Evolutionary conservation across 92 coral and sea anemone genomes (phyloP), one percentile per base, ranked within the genome.

Genomic region (Nematostella vectensis): DNA sequence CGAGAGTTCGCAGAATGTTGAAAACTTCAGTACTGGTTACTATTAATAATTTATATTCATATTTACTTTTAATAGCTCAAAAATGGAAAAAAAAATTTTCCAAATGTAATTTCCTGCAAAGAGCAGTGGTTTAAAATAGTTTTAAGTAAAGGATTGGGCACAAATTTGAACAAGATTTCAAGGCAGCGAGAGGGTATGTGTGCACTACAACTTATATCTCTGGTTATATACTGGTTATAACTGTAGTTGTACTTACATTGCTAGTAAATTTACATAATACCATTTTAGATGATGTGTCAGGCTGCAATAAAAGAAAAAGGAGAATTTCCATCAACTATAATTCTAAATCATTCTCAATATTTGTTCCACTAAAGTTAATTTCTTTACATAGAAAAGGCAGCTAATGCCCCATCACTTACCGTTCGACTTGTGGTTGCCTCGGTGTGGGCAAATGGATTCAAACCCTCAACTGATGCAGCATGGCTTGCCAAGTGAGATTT

Each of bases 231-330:
- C n/a, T n/a, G n/a, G n/a, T n/a, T n/a, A n/a, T n/a, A n/a, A n/a
- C n/a, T n/a, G n/a, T n/a, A n/a, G n/a, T n/a, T n/a, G n/a, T n/a
- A 78, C 98, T 82, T 71, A 91, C 98, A 71, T 81, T 91, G 31
- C 83, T 83, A 31, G 73, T 58, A 55, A 59, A 91, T 67, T 91
- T 86, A 71, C 98, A 91, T 25, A 78, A 80, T 31, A 91, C 88
- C 70, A 83, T 55, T 26, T 85, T 79, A 33, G 87, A 54, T 48
- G 81, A 64, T 67, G 83, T 51, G 50, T 91, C 51, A 10, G 51
- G 4, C 18, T 11, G 51, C 51, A 9, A 22, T 45, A 45, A 45
- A 36, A 10, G 23, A 45, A 6, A 45, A 33, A 33, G 15, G 15
- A 33, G 40, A 33, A 33, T 33, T 6, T 6, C 40, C 6, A 6